These are phyloP conservation scores for Paraescarpia echinospica DNA, from an alignment of 1,140 invertebrate species.

Conservation along the genomic window DNA sequence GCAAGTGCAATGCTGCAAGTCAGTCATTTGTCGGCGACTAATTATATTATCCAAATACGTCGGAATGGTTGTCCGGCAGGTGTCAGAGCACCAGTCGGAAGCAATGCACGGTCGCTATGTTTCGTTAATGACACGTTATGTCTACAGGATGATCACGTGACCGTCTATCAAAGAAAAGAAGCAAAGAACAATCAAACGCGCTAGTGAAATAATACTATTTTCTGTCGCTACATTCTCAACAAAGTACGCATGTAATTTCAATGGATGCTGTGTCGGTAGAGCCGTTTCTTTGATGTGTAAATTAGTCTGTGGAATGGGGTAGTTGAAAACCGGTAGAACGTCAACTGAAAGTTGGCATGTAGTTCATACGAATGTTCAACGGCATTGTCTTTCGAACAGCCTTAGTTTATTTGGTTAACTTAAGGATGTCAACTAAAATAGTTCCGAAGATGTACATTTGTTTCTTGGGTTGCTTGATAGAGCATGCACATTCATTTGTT, in stretches of 20 bases:
- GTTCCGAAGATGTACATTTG: no score
- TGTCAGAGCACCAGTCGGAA: background rate
- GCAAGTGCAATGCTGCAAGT: background rate
- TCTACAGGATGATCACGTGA: background rate
- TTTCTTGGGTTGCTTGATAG: no score
- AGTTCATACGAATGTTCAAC: background rate
- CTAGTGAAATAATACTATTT: background rate
- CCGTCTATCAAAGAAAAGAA: background rate
- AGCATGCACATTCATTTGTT: no score
- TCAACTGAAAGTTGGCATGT: background rate
- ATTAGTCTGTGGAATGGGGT: background rate
- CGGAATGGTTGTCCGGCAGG: background rate
- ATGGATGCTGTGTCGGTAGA: background rate
- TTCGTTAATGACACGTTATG: background rate
- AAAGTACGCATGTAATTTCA: background rate
- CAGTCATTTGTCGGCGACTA: background rate
- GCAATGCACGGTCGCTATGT: background rate
- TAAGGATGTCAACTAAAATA: background rate
- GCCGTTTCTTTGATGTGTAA: background rate
- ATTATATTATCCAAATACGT: background rate
- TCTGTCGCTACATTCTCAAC: background rate
- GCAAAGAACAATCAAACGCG: background rate
- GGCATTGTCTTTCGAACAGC: background rate
- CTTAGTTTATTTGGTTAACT: background rate
- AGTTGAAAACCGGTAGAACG: background rate